Percentiles rank a stretch among this genome's conserved stretches.
Evolutionary conservation across 2,797 vertebrate genomes (phyloP).

Genomic region (Sebastes vulpes): DNA sequence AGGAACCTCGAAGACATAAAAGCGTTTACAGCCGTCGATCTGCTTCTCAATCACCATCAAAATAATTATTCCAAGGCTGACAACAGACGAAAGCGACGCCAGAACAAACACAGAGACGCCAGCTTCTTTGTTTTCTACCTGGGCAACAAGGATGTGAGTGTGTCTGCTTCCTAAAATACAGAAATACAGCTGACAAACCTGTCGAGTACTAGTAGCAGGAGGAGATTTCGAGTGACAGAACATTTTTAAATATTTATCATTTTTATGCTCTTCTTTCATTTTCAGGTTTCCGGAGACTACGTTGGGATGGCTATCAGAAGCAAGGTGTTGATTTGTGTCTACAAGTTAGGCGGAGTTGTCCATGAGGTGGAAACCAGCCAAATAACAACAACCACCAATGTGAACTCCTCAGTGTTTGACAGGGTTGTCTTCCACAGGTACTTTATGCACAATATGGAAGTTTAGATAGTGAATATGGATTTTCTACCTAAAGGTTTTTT

Average conservation of each 20-base stretch:
- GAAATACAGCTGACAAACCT: not conserved
- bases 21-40: slow-evolving; percentile 89
- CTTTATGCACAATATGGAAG: not conserved
- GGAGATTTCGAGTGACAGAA: not conserved
- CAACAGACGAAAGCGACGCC: slow-evolving; percentile 8
- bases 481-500: not conserved
- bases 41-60: slow-evolving; percentile 87
- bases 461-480: not conserved
- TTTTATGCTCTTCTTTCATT: not conserved
- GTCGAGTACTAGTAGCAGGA: not conserved
- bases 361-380: slow-evolving; percentile 60
- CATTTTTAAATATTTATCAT: not conserved
- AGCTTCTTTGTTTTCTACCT: slow-evolving; percentile 90
- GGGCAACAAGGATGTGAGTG: slow-evolving; percentile 89
- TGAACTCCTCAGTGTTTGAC: slow-evolving; percentile 53
- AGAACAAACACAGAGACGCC: slow-evolving; percentile 42
- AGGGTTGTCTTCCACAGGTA: slow-evolving; percentile 75
- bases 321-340: slow-evolving; percentile 66
- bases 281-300: slow-evolving; percentile 69
- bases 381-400: slow-evolving; percentile 47
- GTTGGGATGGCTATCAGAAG: slow-evolving; percentile 71
- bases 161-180: not conserved
- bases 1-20: slow-evolving; percentile 87
- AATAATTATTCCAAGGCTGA: not conserved
- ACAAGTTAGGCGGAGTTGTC: slow-evolving; percentile 71